These are phyloP conservation scores for Xylota sylvarum DNA, from an alignment of 2,888 invertebrate genomes.

Conservation along the genomic window DNA sequence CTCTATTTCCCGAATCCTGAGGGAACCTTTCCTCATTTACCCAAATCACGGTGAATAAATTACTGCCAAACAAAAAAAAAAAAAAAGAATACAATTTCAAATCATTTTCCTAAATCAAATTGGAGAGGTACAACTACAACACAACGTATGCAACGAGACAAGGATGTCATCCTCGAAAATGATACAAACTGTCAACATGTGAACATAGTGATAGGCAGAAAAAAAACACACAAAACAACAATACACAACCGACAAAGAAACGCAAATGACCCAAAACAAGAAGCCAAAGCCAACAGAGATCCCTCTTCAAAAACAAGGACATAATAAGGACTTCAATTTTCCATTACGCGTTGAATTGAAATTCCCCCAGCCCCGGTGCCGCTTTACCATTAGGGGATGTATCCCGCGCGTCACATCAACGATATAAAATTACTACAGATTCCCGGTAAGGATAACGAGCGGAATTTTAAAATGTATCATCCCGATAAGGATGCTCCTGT, in stretches of 20 bases:
- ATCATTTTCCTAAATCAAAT: conserved; percentile 71
- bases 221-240: conserved; percentile 19
- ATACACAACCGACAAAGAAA: conserved; percentile 71
- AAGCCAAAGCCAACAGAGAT: conserved; percentile 62
- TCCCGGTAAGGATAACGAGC: conserved; percentile 69
- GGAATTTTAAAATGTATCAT: conserved; percentile 70
- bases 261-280: conserved; percentile 77
- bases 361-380: conserved; percentile 45
- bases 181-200: conserved; percentile 78
- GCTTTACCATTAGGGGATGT: conserved; percentile 66
- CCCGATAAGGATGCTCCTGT: conserved; percentile 52
- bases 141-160: conserved; percentile 51
- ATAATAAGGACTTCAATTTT: conserved; percentile 76
- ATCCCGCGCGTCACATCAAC: conserved; percentile 73
- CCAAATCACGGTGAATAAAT: conserved; percentile 76
- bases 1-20: conserved; percentile 47
- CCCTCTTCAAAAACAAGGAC: conserved; percentile 75
- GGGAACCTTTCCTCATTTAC: conserved; percentile 64
- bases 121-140: conserved; percentile 48
- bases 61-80: conserved; percentile 52
- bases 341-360: conserved; percentile 58
- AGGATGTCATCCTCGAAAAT: conserved; percentile 66
- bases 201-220: conserved; percentile 34
- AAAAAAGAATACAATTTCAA: conserved; percentile 43
- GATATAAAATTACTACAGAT: conserved; percentile 74